Conservation (phyloP, 2,888 invertebrate species). For the Melipona beecheii region DNA sequence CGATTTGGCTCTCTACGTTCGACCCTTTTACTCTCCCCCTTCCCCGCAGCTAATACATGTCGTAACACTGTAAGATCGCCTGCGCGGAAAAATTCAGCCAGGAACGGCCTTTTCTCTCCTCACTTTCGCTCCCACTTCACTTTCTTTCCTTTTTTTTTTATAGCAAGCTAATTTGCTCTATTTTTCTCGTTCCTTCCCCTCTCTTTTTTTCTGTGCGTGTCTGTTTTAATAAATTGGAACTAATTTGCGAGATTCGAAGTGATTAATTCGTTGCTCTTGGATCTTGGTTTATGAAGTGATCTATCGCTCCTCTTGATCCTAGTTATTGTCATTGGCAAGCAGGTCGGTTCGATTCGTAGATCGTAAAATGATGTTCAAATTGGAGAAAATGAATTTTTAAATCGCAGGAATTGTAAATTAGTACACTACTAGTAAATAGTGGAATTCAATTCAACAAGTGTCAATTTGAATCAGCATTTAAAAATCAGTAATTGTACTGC, state of each 20-base stretch:
- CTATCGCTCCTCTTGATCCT: background rate
- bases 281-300: background rate
- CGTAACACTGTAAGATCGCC: slow-evolving; percentile 18
- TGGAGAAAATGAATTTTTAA: background rate
- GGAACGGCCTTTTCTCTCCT: background rate
- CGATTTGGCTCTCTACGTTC: slow-evolving; percentile 32
- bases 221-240: background rate
- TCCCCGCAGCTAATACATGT: slow-evolving; percentile 21
- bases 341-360: background rate
- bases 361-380: background rate
- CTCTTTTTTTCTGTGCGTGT: too few species aligned
- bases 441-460: background rate
- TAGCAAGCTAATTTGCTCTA: background rate
- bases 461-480: background rate
- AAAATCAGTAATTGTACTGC: background rate
- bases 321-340: background rate
- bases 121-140: background rate
- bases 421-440: too few species aligned
- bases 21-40: background rate
- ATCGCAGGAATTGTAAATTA: background rate
- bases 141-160: too few species aligned
- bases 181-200: background rate
- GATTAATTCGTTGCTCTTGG: background rate
- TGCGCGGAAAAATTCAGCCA: slow-evolving; percentile 8
- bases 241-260: background rate